phyloP scores from a whole-genome alignment of 2,888 invertebrate genomes.

The Pollenia angustigena region DNA sequence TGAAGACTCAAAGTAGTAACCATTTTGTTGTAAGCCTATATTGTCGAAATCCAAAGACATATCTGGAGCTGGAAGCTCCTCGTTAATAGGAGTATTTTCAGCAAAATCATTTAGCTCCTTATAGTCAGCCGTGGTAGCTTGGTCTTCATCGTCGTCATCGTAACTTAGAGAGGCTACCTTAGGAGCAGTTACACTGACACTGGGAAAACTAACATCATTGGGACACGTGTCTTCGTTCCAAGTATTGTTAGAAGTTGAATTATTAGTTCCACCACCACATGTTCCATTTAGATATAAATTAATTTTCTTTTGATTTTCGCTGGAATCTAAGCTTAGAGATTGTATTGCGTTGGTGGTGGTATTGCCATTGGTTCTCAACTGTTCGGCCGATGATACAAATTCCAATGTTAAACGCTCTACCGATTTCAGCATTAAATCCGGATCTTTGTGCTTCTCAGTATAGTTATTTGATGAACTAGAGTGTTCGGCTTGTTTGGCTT shows the following conservation, averaged over 20 bases:
- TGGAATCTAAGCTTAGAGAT: slow-evolving; percentile 54
- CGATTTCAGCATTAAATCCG: slow-evolving; percentile 88
- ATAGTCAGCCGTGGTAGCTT: slow-evolving; percentile 76
- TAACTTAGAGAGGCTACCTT: slow-evolving; percentile 89
- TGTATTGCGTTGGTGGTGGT: slow-evolving; percentile 42
- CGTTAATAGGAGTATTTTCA: slow-evolving; percentile 82
- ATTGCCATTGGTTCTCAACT: slow-evolving; percentile 84
- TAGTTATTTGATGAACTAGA: slow-evolving; percentile 45
- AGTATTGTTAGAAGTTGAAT: slow-evolving; percentile 85
- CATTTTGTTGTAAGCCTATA: slow-evolving; percentile 59
- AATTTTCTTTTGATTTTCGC: slow-evolving; percentile 59
- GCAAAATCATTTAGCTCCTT: slow-evolving; percentile 78
- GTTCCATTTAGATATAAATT: slow-evolving; percentile 52
- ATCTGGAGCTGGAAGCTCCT: slow-evolving; percentile 75
- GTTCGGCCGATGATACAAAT: slow-evolving; percentile 87
- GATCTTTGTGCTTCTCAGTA: slow-evolving; percentile 85
- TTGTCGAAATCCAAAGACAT: slow-evolving; percentile 71
- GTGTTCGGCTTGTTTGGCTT: slow-evolving; percentile 63
- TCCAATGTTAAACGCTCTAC: slow-evolving; percentile 88
- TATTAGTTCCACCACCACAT: slow-evolving; percentile 65
- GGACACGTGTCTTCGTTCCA: slow-evolving; percentile 93
- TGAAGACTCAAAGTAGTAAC: slow-evolving; percentile 70
- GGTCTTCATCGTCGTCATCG: slow-evolving; percentile 85
- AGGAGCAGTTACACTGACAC: slow-evolving; percentile 91
- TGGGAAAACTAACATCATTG: slow-evolving; percentile 91